Conservation (phyloP, 2,797 vertebrate genomes). For the Synaphobranchus kaupii region DNA sequence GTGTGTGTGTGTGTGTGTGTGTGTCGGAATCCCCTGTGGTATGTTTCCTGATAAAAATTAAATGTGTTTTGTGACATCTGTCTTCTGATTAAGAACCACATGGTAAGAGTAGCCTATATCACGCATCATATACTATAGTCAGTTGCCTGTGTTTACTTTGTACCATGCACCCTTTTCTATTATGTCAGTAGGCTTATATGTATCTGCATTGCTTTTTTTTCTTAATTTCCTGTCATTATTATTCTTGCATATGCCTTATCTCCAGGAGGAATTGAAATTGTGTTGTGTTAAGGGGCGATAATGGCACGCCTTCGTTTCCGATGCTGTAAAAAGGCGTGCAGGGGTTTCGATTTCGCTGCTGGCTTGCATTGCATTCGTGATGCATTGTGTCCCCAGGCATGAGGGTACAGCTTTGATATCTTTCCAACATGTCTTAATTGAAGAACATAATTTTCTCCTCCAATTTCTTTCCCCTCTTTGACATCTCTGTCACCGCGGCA, state of each 20-base stretch:
- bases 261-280: neutral
- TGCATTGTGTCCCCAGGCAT: slow-evolving; percentile 61
- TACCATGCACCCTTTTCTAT: neutral
- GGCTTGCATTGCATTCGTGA: slow-evolving; percentile 57
- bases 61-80: neutral
- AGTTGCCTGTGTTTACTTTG: neutral
- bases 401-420: slow-evolving; percentile 70
- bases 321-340: neutral
- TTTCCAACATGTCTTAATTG: slow-evolving; percentile 68
- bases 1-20: neutral
- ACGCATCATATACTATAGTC: neutral
- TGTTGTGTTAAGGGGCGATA: neutral
- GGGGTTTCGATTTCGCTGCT: slow-evolving; percentile 68
- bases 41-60: neutral
- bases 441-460: slow-evolving; percentile 73
- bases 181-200: neutral
- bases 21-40: neutral
- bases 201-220: neutral
- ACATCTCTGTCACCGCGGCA: slow-evolving; percentile 67
- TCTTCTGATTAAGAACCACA: neutral
- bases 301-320: neutral
- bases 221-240: neutral
- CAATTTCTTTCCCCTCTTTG: slow-evolving; percentile 54
- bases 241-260: neutral
- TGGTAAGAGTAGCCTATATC: neutral